These are phyloP conservation scores for Nesometra sesokonis DNA, from an alignment of 35 echinoderm and acorn worm genomes.

Conservation along the genomic window DNA sequence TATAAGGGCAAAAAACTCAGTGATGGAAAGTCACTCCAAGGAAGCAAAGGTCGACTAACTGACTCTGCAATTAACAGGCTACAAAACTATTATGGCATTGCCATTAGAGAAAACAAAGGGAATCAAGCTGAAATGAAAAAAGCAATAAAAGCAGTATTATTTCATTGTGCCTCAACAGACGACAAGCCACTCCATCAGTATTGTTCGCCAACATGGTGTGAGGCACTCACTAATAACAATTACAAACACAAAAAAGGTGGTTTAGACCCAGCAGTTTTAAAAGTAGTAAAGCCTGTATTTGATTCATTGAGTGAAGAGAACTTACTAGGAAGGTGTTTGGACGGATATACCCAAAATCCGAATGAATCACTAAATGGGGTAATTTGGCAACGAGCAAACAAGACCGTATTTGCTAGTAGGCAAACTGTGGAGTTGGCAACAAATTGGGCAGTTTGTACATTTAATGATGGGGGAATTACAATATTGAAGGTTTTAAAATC, in stretches of 20 bases:
- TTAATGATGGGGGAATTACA: background rate
- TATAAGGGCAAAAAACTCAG: background rate
- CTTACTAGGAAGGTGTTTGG: background rate
- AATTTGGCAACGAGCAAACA: background rate
- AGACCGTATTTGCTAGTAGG: background rate
- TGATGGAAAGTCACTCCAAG: slow-evolving; percentile 18
- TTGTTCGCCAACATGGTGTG: background rate
- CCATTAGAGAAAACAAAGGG: slow-evolving; percentile 16
- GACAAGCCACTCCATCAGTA: background rate
- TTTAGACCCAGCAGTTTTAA: background rate
- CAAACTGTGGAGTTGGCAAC: background rate
- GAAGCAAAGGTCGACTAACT: slow-evolving; percentile 11
- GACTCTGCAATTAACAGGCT: slow-evolving; percentile 19
- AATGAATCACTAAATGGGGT: slow-evolving; percentile 14
- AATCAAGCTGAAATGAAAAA: background rate
- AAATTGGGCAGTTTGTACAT: background rate
- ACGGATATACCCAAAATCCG: slow-evolving; percentile 20
- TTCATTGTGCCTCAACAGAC: slow-evolving; percentile 12
- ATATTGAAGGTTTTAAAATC: background rate
- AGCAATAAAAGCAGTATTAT: background rate
- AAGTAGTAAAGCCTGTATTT: slow-evolving; percentile 10
- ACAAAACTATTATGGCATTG: slow-evolving; percentile 25
- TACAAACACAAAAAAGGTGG: slow-evolving; percentile 5
- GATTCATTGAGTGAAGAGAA: background rate
- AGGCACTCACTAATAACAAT: too few species aligned